Base-by-base conservation (phyloP, 1,140 invertebrate genomes). In the Pristionchus pacificus region DNA sequence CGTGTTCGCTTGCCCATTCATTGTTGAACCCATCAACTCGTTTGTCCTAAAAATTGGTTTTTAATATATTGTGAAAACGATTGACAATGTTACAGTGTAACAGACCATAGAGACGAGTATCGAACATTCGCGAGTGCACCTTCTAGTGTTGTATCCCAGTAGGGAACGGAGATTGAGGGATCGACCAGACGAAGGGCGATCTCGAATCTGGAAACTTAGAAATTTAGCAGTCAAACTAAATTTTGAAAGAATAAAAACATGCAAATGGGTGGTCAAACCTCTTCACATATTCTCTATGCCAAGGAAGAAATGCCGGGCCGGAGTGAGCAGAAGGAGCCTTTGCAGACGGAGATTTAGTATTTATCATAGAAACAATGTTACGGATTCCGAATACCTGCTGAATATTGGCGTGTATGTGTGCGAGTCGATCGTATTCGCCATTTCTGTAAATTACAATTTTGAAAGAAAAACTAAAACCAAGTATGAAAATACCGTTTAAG, bases 261-360 rank as follows among this genome's bases (percentile, higher is more conserved):
- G n/a, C n/a, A n/a, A n/a, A n/a, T n/a, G n/a, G n/a, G n/a, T n/a
- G n/a, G n/a, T 83, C 82, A 28, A 83, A 60, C 57, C 74, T 72
- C 65, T 80, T 80, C 27, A 82, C 64, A 57, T 74, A 80, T 66
- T 80, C 79, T 58, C 79, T 65, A 49, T 80, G 79, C 79, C 79
- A 80, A 0, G 85, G 84, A 2, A 77, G 64, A 74, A 80, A 80
- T 2, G 78, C 78, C 25, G 79, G 79, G 29, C 83, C 80, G 0
- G 77, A 77, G 62, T 85, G 74, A 60, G 79, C 83, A 14, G 75
- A 68, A 15, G 38, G 24, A 25, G 65, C 38, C 33, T 6, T 49
- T 27, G 25, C 24, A 15, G 15, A 3, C 25, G 10, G 25, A 25
- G 25, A 27, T 25, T 30, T 27, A 24, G n/a, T 61, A 14, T 6